phyloP scores from a whole-genome alignment of 2,113 vertebrate genomes.

The Paradisaea rubra region DNA sequence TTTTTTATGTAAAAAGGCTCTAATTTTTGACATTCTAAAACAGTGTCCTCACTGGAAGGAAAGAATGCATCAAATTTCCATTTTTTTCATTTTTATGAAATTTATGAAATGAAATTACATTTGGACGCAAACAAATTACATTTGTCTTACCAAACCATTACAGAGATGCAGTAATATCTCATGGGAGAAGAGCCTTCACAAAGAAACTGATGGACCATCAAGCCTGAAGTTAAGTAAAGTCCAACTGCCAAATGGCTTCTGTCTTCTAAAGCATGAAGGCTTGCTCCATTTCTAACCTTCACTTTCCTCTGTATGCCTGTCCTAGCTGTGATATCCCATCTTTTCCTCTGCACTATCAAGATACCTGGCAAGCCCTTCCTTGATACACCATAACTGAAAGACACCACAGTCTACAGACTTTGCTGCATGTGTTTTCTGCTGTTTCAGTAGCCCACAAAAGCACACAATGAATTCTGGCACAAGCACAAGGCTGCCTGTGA shows the following conservation, averaged over 20 bases:
- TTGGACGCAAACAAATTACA: too few relatives aligned
- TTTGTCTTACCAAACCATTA: background rate
- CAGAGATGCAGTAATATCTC: background rate
- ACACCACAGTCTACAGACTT: background rate
- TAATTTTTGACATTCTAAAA: slow-evolving; percentile 8
- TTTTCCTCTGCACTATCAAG: background rate
- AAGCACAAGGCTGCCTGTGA: background rate
- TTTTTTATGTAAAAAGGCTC: background rate
- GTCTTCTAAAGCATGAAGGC: background rate
- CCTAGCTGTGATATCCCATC: background rate
- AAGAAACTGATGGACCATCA: background rate
- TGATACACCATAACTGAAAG: background rate
- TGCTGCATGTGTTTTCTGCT: accelerated
- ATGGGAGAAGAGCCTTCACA: background rate
- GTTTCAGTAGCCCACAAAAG: background rate
- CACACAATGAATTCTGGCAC: background rate
- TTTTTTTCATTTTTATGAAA: background rate
- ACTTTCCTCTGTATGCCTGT: background rate
- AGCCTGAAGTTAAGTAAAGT: background rate
- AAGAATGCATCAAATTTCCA: slow-evolving; percentile 5
- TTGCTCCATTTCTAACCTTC: background rate
- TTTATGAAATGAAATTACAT: too few relatives aligned
- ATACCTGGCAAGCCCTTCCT: background rate
- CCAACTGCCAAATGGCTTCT: background rate
- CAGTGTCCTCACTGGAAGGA: background rate